phyloP scores from a whole-genome alignment of 2,113 vertebrate species.

The Clinocottus analis region DNA sequence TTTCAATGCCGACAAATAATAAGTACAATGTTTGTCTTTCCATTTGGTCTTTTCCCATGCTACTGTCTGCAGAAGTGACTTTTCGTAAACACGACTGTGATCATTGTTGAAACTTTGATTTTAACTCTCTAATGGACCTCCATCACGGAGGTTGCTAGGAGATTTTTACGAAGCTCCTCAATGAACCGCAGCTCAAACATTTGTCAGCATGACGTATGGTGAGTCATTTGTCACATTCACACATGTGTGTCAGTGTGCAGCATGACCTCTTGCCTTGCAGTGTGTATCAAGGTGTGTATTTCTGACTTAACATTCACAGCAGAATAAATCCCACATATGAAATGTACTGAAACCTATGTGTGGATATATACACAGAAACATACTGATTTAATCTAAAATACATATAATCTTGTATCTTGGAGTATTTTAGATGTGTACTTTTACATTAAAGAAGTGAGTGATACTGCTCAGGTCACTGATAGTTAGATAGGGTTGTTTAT shows the following conservation, averaged over 20 bases:
- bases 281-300: neutral
- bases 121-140: neutral
- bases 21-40: neutral
- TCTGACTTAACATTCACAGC: neutral
- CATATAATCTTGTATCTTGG: neutral
- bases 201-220: conserved; percentile 42
- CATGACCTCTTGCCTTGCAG: neutral
- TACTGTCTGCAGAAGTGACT: neutral
- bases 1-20: neutral
- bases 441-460: neutral
- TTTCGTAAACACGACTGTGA: neutral
- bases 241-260: neutral
- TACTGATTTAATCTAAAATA: too few species aligned
- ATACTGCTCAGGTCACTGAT: neutral
- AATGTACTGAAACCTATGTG: neutral
- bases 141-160: conserved; percentile 23
- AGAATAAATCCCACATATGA: neutral
- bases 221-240: conserved; percentile 38
- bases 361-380: neutral
- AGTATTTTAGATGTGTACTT: neutral
- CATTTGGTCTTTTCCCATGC: neutral
- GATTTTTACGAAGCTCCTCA: conserved; percentile 18
- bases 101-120: neutral
- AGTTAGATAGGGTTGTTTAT: neutral
- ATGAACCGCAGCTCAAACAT: conserved; percentile 4